Evolutionary conservation across 2,113 vertebrate genomes (phyloP), one percentile per base, ranked within the genome.

Genomic region (Malurus cyaneus): DNA sequence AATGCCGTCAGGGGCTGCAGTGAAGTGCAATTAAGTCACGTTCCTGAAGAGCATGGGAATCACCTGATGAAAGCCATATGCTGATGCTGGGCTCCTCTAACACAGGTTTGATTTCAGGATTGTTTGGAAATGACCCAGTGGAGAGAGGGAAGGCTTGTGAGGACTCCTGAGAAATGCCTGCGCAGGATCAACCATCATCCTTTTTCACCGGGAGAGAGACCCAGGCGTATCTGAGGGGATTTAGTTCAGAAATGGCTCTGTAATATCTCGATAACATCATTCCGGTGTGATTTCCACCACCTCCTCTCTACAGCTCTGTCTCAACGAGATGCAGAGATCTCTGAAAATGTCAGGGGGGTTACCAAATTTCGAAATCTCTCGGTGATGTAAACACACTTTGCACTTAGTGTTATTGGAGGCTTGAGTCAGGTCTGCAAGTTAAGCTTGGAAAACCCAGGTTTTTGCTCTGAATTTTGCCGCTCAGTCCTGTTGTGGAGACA

Each of bases 51-150:
- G 69, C 78, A 80, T 73, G 81, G 81, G 86, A 80, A 89, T 91
- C 44, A 65, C 79, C 92, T 94, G 93, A 93, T 94, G 94, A 92
- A 93, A 97, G 92, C 87, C 87, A 83, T 91, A 50, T 95, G 94
- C 60, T 77, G 89, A 44, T 88, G 44, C 0, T 54, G 49, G 54
- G 59, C 81, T 93, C 66, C 66, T 94, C 89, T 62, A 62, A 70
- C 46, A n/a, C 34, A 91, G 78, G 87, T 80, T 89, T 78, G 83
- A 57, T 79, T 92, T 93, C 69, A 78, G 59, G 56, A 49, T 69
- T 84, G n/a, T 79, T 90, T 92, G 91, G 91, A 94, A 88, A 70
- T 56, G 67, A 91, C 81, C 50, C 81, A 77, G 0, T 9, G 32
- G 78, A 88, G 73, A 69, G 42, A 62, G 29, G 42, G 7, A 26